Base-by-base conservation (phyloP, 2,113 vertebrate species). In the Girardinichthys multiradiatus region DNA sequence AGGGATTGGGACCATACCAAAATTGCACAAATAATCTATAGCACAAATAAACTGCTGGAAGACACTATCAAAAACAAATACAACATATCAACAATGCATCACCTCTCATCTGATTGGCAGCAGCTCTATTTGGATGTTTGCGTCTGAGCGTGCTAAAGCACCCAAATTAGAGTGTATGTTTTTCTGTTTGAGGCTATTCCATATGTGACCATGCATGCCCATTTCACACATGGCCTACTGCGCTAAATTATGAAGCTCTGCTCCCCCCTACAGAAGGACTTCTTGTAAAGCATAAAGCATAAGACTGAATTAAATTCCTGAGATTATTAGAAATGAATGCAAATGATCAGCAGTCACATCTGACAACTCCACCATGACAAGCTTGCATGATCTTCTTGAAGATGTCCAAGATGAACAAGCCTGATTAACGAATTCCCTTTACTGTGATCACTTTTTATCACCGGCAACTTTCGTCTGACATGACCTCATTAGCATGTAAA, bases 401-500 rank as follows among this genome's bases (percentile, higher is more conserved):
- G 42, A 65, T 21, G 26, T 64, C 27, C 51, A 48, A n/a, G 24
- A 60, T 59, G 72, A 82, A 72, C 13, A 15, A 13, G n/a, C 57
- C 15, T 2, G 19, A 77, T 61, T 1, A 19, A 51, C 65, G 37
- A 26, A 11, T 26, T 63, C 31, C 13, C 13, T 37, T 82, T 24
- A 48, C 39, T 31, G 3, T 61, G 60, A 59, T n/a, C 26, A 15
- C 35, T 29, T 61, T 80, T 82, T 29, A 71, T 57, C 64, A 33
- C 14, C 51, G 37, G 4, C 39, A 57, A 58, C 45, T 79, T 71
- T 63, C 79, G 70, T 82, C 48, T 70, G 51, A 81, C 57, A 51
- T 85, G 87, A 91, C 88, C 90, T 89, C 86, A 86, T 92, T 93
- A 86, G 64, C 76, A 88, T 87, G 79, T 74, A 61, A 70, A 90